Base-by-base conservation (phyloP, 2,888 invertebrate species). In the Pteria penguin region DNA sequence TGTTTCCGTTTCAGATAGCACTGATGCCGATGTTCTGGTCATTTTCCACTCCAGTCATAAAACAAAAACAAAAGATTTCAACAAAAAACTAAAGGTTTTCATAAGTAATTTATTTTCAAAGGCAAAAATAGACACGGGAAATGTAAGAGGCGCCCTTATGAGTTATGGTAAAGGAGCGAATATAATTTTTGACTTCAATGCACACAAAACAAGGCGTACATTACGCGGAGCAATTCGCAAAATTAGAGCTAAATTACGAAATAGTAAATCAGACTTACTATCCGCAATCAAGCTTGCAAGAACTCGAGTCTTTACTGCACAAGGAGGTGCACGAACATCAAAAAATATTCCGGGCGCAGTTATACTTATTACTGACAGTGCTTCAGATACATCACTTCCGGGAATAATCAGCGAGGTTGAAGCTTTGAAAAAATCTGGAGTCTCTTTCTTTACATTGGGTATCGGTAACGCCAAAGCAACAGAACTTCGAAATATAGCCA, bases 121-220 rank as follows among this genome's bases (percentile, higher is more conserved):
- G 29, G 62, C 82, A 29, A 81, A 84, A 33, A 76, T 86, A 32
- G 80, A 84, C 29, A 78, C 82, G 18, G 85, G 84, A 4, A 78
- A 81, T 4, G 81, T 84, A 0, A 72, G 88, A 72, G 87, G 82
- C 80, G 87, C 89, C n/a, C 36, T 91, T 3, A 88, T 91, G 4
- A 86, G 89, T 72, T 90, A 90, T 67, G 91, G 89, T n/a, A 80
- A 86, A 22, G 86, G 90, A 22, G 88, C 79, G 0, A 80, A 80
- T 14, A 75, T 83, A 24, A 29, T 78, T 8, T 84, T 86, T 63
- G 73, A 81, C 65, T 82, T 88, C 22, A 79, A 83, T 29, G 76
- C 72, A 22, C 71, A 76, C 61, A 79, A 62, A 14, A 81, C 75
- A 22, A 78, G 82, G 61, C 36, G 52, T 5, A 18, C 24, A 5